Evolutionary conservation across 2,113 vertebrate species (phyloP), one percentile per base, ranked within the genome.

Genomic region (Athene cunicularia): DNA sequence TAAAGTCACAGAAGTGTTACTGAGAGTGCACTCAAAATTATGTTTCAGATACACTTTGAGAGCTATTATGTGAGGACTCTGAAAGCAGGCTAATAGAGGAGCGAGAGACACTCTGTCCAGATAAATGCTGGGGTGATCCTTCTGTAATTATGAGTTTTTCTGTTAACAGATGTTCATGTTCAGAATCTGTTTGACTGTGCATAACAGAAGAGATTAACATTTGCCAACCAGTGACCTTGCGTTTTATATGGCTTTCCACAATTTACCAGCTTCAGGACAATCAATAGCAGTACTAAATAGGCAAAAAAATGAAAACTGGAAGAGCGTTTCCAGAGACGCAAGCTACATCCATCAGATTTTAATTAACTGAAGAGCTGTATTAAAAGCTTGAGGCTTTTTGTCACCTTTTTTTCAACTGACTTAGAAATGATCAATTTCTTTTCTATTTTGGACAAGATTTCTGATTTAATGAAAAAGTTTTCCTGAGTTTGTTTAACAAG

Each of bases 321-420:
- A 93, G 19, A 56, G 12, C 23, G 76, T 93, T 95, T 97, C 81
- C 75, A 92, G 72, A 91, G 37, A 27, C 94, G 68, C 43, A 95
- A 94, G 74, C n/a, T 79, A 90, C 70, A 80, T 47, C 80, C 19
- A 80, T 93, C 86, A 71, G 33, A 95, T 80, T 84, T 96, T 94
- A 80, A 96, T 91, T 93, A 88, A 91, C 21, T 80, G 58, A 95
- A 96, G 67, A 92, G 62, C 37, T 93, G 39, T 80, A 37, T 97
- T 80, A 94, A 79, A 56, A 88, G 32, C 27, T 52, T 91, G 81
- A 90, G 45, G 62, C 1, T 87, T 96, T 90, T 94, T 91, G n/a
- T 59, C 19, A 19, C 41, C 45, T 95, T 76, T 68, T 95, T 91
- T 70, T 88, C 71, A 56, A 45, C 67, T 41, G 27, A 18, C 53